A percentile compares a stretch with the other conserved stretches of the same genome.
Conservation (phyloP, 2,797 vertebrate species). For the Anomalospiza imberbis region DNA sequence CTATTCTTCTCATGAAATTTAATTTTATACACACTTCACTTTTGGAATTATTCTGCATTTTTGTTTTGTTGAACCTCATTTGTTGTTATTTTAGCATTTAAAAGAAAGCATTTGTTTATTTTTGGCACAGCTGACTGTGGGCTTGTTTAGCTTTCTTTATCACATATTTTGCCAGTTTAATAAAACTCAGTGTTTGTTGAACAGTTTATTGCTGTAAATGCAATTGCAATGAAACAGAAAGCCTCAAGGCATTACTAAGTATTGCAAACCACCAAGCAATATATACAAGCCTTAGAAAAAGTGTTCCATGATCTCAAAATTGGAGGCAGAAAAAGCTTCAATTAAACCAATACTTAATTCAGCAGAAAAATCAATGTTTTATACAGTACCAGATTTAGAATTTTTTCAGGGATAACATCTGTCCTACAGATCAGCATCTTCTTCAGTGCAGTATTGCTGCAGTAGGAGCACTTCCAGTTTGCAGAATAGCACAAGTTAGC, state of each 20-base stretch:
- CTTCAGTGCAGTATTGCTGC: neutral
- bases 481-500: conserved; percentile 15
- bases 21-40: neutral
- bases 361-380: neutral
- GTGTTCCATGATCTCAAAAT: conserved; percentile 10
- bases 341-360: conserved; percentile 52
- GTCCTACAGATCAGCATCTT: conserved; percentile 27
- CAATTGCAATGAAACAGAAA: conserved; percentile 47
- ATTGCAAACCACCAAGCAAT: conserved; percentile 35
- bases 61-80: neutral
- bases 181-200: conserved; percentile 50
- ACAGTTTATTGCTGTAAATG: conserved; percentile 46
- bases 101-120: conserved; percentile 49
- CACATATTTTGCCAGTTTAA: conserved; percentile 54
- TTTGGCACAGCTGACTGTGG: conserved; percentile 16
- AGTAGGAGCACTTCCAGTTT: conserved; percentile 23
- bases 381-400: neutral
- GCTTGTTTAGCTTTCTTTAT: conserved; percentile 37
- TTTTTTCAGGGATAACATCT: conserved; percentile 34
- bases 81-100: conserved; percentile 22
- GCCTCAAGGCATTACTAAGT: conserved; percentile 45
- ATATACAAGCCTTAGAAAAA: conserved; percentile 9
- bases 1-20: conserved; percentile 1
- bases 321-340: conserved; percentile 22
- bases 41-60: conserved; percentile 5